Evolutionary conservation across 1,140 invertebrate genomes (phyloP).

Genomic region (silkworm (Bombyx mori)): ASM3026992v2 NC_085121.1:1675001-1675500

Average conservation of each 20-base stretch:
- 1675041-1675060: too few relatives aligned
- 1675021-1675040: too few relatives aligned
- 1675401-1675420: constrained; percentile 97
- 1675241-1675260: too few relatives aligned
- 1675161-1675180: too few relatives aligned
- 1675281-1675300: constrained; percentile 86
- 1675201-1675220: not conserved
- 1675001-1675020: too few relatives aligned
- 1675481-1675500: too few relatives aligned
- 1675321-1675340: constrained; percentile 97
- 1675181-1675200: too few relatives aligned
- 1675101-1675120: too few relatives aligned
- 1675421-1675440: constrained; percentile 43
- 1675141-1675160: too few relatives aligned
- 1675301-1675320: constrained; percentile 97
- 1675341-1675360: constrained; percentile 95
- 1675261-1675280: constrained; percentile 67
- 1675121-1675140: too few relatives aligned
- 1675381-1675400: constrained; percentile 98
- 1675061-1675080: too few relatives aligned
- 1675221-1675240: not conserved
- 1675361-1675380: constrained; percentile 99
- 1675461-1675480: not conserved
- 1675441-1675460: not conserved
- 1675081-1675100: too few relatives aligned